These are phyloP conservation scores for Gallinago nigripennis DNA, from an alignment of 2,797 vertebrate species.

Conservation along the genomic window DNA sequence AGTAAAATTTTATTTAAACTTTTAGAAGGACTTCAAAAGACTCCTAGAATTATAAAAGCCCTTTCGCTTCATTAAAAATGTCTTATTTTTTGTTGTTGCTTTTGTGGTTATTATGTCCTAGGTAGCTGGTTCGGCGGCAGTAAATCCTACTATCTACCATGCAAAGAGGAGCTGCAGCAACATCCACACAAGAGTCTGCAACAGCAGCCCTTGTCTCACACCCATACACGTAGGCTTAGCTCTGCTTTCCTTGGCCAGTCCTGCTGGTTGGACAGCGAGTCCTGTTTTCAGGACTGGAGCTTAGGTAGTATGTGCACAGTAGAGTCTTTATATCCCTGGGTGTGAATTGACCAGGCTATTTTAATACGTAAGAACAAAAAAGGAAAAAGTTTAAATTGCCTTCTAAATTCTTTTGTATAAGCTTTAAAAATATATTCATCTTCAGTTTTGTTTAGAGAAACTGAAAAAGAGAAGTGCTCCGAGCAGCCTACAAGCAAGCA, in stretches of 20 bases:
- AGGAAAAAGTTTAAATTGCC: not conserved
- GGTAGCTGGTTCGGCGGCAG: not conserved
- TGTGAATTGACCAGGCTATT: not conserved
- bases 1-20: not conserved
- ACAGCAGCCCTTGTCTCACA: not conserved
- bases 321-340: not conserved
- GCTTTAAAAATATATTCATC: not conserved
- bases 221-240: rapidly evolving
- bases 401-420: not conserved
- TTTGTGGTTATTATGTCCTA: not conserved
- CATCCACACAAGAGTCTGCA: not conserved
- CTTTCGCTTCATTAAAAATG: not conserved
- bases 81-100: not conserved
- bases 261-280: not conserved
- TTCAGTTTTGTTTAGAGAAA: not conserved
- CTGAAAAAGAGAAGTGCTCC: not conserved
- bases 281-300: not conserved
- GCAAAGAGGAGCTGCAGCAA: not conserved
- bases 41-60: not conserved
- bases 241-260: not conserved
- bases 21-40: not conserved
- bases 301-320: not conserved
- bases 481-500: not conserved
- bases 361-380: not conserved
- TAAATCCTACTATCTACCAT: not conserved